Base-by-base conservation (phyloP, 2,888 invertebrate species). In the Leptinotarsa peninsularis region DNA sequence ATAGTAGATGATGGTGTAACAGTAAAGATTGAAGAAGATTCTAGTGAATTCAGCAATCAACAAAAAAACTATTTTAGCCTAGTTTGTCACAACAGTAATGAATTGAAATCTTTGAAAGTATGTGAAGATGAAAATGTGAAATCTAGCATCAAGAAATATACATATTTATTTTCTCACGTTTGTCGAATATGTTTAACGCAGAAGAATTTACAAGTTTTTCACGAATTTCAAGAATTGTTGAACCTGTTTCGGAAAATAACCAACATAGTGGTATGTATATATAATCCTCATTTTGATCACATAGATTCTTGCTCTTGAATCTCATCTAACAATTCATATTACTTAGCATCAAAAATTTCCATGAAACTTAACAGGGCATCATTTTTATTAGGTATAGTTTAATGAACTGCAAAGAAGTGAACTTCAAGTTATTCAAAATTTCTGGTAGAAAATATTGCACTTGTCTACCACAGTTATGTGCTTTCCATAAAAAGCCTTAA, bases 1-100 rank as follows among this genome's bases (percentile, higher is more conserved):
- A 60, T 60, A 23, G 23, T 23, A 4, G 60, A 60, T 60, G 60
- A 60, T 60, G 60, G 60, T 60, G 17, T 27, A 14, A 60, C 60
- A 60, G 23, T 60, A 13, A 60, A 60, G 23, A 27, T 60, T 60
- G 60, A 60, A 60, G 60, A 60, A 56, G 56, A 56, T 10, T 56
- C 18, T 10, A 18, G 18, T 7, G 18, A 56, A n/a, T 56, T 56
- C n/a, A 18, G 18, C 10, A 7, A 18, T 56, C 13, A 18, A 21
- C n/a, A 10, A 5, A 5, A 56, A 56, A 56, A 18, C 56, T 17
- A n/a, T 17, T 56, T 18, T 18, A 56, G 18, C 18, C 18, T 10
- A 56, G 10, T 13, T 13, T 56, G 13, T 56, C n/a, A 56, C 14
- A 60, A 27, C 4, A 21, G 7, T 18, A 18, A 56, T 18, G 18